phyloP scores from a whole-genome alignment of 1,140 invertebrate species.

The Riptortus pedestris region DNA sequence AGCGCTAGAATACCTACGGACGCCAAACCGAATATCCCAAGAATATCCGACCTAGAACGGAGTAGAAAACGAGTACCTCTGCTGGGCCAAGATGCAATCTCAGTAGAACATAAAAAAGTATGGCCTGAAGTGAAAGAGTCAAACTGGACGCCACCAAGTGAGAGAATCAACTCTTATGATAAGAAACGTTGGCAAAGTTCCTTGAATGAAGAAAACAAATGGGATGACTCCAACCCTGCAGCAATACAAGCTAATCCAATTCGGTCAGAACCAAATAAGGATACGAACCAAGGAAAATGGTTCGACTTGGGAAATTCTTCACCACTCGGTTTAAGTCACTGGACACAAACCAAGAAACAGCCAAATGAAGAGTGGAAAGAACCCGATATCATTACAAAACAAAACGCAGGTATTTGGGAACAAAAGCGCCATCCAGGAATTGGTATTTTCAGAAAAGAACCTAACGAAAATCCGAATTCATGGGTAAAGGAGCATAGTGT shows the following conservation, averaged over 20 bases:
- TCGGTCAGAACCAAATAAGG: background rate
- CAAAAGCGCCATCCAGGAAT: background rate
- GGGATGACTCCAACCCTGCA: background rate
- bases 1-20: too few relatives aligned
- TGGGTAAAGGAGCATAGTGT: conserved; percentile 2
- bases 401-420: conserved; percentile 5
- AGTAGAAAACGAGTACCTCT: too few relatives aligned
- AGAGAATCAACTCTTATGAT: too few relatives aligned
- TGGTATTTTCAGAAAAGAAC: background rate
- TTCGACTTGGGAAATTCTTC: background rate
- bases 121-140: too few relatives aligned
- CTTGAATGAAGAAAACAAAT: background rate
- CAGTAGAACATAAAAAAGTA: too few relatives aligned
- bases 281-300: background rate
- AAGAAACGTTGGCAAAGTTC: too few relatives aligned
- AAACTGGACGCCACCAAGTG: too few relatives aligned
- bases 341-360: background rate
- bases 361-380: background rate
- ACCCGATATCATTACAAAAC: background rate
- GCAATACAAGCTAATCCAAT: background rate
- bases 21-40: too few relatives aligned
- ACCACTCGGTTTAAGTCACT: background rate
- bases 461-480: background rate
- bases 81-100: too few relatives aligned
- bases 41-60: too few relatives aligned